A percentile compares a stretch with the other conserved stretches of the same genome.
Conservation (phyloP, 2,888 invertebrate genomes). For the Ophion ventricosus region DNA sequence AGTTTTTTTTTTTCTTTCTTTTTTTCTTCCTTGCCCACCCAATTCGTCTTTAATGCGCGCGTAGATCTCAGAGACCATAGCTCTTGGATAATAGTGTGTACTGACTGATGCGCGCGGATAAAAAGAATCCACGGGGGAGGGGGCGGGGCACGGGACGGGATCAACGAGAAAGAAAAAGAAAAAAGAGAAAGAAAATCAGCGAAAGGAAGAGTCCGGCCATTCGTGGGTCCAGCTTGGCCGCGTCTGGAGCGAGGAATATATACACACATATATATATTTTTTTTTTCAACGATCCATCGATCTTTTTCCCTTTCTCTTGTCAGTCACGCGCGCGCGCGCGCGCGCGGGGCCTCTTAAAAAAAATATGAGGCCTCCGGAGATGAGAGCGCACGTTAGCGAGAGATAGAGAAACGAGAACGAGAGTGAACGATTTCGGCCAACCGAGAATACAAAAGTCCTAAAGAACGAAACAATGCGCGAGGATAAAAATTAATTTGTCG, state of each 20-base stretch:
- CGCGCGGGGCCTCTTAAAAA: conserved; percentile 39
- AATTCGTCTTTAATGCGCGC: conserved; percentile 7
- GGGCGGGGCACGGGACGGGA: neutral
- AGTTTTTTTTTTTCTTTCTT: neutral
- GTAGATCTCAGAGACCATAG: neutral
- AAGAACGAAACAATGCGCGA: neutral
- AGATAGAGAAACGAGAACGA: conserved; percentile 41
- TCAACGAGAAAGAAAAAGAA: conserved; percentile 6
- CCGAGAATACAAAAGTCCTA: neutral
- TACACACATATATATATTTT: too few relatives aligned
- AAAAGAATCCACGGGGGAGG: conserved; percentile 29
- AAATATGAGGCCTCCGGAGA: conserved; percentile 36
- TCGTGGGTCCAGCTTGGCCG: conserved; percentile 35
- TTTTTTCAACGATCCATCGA: conserved; percentile 50
- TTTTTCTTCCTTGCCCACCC: conserved; percentile 33
- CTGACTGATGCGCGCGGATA: neutral
- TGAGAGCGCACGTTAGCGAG: conserved; percentile 12
- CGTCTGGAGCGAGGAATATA: conserved; percentile 29
- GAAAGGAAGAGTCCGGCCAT: conserved; percentile 43
- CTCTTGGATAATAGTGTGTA: neutral
- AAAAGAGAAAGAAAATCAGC: conserved; percentile 19
- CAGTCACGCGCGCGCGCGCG: conserved; percentile 26
- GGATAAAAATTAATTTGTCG: neutral
- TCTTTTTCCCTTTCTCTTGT: conserved; percentile 64
- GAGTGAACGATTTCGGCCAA: conserved; percentile 47